Base-by-base conservation (phyloP, 2,113 vertebrate genomes). In the Actenoides hombroni region DNA sequence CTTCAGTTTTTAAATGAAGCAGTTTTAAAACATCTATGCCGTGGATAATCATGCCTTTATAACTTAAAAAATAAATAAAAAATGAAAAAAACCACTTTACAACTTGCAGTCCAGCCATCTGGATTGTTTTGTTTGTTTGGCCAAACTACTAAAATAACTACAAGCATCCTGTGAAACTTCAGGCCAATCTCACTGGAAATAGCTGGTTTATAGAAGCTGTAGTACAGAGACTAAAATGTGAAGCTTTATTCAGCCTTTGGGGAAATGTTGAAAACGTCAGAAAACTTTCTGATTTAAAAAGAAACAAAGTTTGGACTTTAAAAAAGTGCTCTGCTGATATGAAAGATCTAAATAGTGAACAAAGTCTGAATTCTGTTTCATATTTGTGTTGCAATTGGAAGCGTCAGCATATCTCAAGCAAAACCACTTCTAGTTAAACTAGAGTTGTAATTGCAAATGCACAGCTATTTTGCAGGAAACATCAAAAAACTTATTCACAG, bases 81-180 rank as follows among this genome's bases (percentile, higher is more conserved):
- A 86, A n/a, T 42, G 35, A 44, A 64, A 65, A 12, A 74, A 80
- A 5, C 44, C 42, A 56, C 17, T 78, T 78, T 63, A 39, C 23
- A 78, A 46, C 53, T 84, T 81, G 75, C 64, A 64, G 48, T 79
- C 18, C 83, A 91, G 65, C 81, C 95, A 95, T 91, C 93, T 94
- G 89, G 83, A 85, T 81, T 81, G 80, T 48, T 93, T 78, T 86
- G 69, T 79, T 91, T 94, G 44, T 93, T 96, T 92, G 92, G 81
- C 40, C 67, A 83, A 94, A 87, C 57, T 76, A 91, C 81, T 89
- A 92, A 92, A 94, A 94, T 92, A 91, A 80, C 75, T 83, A 80
- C 68, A 92, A 74, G 81, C 70, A 87, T 82, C 69, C 88, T 87
- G 77, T 80, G 77, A 94, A 96, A 92, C 81, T 94, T 95, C 74